phyloP scores from a whole-genome alignment of 23 tunicate species.

The Oikopleura dioica region DNA sequence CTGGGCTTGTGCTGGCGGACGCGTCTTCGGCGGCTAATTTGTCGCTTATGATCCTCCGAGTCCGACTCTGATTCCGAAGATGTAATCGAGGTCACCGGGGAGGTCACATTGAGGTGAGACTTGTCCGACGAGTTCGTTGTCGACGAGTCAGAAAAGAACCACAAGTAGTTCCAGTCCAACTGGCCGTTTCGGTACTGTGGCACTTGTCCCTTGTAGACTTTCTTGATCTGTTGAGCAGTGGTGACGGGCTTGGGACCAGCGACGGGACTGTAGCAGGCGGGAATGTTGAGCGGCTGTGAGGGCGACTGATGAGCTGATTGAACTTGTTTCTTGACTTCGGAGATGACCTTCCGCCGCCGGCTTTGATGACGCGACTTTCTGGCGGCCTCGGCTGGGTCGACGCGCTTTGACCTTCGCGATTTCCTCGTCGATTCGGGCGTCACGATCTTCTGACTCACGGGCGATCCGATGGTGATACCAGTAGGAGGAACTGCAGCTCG shows the following conservation, averaged over 20 bases:
- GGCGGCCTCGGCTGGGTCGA: background rate
- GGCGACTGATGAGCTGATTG: background rate
- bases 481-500: background rate
- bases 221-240: background rate
- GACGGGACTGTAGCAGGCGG: background rate
- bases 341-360: background rate
- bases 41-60: background rate
- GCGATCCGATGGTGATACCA: background rate
- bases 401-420: background rate
- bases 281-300: background rate
- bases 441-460: background rate
- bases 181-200: conserved; percentile 10
- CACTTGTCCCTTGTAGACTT: too few species aligned
- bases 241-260: background rate
- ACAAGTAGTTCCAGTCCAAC: conserved; percentile 10
- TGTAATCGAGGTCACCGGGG: background rate
- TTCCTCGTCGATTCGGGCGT: background rate
- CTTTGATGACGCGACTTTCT: background rate
- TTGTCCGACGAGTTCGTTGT: background rate
- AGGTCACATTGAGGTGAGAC: background rate
- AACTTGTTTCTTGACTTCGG: background rate
- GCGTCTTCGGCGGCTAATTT: background rate
- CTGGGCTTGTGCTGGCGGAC: background rate
- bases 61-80: background rate
- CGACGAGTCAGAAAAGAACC: background rate